Evolutionary conservation across 53 echinoderm and acorn worm genomes (phyloP).

Genomic region (Echinometra lucunter): DNA sequence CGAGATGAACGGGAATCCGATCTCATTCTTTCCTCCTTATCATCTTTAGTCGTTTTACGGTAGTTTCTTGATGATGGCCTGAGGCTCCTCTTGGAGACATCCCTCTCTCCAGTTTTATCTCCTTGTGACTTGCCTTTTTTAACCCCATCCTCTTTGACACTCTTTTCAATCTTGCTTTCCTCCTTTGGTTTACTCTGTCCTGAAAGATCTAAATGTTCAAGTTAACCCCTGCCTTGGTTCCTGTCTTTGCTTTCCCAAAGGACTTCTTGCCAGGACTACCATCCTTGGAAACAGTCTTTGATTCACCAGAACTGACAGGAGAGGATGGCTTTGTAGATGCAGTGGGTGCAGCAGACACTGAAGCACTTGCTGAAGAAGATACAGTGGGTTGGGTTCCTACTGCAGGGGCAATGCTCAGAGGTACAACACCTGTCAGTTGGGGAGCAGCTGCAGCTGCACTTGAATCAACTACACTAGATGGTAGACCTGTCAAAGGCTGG

Average conservation of each 20-base stretch:
- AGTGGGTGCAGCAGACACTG: neutral
- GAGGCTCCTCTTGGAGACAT: conserved; percentile 60
- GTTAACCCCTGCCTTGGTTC: conserved; percentile 12
- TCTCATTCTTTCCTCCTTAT: conserved; percentile 56
- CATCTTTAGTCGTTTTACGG: conserved; percentile 47
- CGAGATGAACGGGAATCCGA: conserved; percentile 33
- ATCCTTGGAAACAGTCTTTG: neutral
- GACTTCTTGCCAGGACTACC: conserved; percentile 8
- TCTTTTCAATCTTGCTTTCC: conserved; percentile 41
- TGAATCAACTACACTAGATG: neutral
- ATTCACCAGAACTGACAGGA: neutral
- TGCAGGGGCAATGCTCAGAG: conserved; percentile 1
- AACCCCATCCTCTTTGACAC: conserved; percentile 36
- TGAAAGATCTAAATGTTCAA: conserved; percentile 61
- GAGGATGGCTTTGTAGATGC: neutral
- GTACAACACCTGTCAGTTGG: neutral
- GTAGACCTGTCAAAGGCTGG: neutral
- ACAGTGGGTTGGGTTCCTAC: conserved; percentile 55
- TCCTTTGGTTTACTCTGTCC: conserved; percentile 56
- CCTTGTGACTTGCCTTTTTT: conserved; percentile 66
- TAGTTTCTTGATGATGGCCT: conserved; percentile 45
- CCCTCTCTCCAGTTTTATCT: conserved; percentile 66
- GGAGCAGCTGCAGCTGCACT: neutral
- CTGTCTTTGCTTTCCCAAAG: neutral
- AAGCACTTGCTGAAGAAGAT: neutral